Percentiles rank a stretch among this genome's conserved stretches.
Conservation (phyloP, 2,888 invertebrate species). For the Drosophila picticornis region DNA sequence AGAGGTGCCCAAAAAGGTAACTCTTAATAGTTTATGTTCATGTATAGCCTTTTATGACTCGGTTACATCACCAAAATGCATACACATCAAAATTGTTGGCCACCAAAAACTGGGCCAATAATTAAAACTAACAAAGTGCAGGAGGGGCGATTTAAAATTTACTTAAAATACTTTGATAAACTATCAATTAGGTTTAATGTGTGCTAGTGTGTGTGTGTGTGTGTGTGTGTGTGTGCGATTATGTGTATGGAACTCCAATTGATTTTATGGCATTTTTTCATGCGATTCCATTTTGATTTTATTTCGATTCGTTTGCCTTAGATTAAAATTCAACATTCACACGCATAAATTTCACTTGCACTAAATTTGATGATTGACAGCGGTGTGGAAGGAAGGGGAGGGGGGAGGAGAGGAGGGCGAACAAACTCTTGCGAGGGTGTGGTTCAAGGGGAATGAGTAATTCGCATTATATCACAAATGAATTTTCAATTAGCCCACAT, state of each 20-base stretch:
- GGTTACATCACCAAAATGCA: slow-evolving; percentile 49
- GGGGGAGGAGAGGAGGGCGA: background rate
- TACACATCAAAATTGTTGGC: slow-evolving; percentile 15
- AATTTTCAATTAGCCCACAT: slow-evolving; percentile 65
- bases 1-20: background rate
- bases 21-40: slow-evolving; percentile 28
- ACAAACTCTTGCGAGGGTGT: background rate
- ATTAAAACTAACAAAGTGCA: background rate
- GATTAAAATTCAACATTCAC: slow-evolving; percentile 73
- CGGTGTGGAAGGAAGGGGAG: background rate
- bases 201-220: background rate
- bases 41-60: slow-evolving; percentile 44
- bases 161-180: slow-evolving; percentile 46
- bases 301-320: slow-evolving; percentile 43
- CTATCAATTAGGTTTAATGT: slow-evolving; percentile 50
- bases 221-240: background rate
- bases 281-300: slow-evolving; percentile 38
- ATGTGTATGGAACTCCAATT: slow-evolving; percentile 9
- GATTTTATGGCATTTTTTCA: slow-evolving; percentile 33
- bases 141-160: background rate
- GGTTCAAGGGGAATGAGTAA: slow-evolving; percentile 36
- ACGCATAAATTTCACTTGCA: slow-evolving; percentile 79
- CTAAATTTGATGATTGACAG: slow-evolving; percentile 51
- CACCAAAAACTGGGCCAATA: slow-evolving; percentile 48
- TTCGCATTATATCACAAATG: slow-evolving; percentile 34